Percentiles rank a stretch among this genome's conserved stretches.
Conservation (phyloP, 2,113 vertebrate species). For the Atrichornis clamosus region DNA sequence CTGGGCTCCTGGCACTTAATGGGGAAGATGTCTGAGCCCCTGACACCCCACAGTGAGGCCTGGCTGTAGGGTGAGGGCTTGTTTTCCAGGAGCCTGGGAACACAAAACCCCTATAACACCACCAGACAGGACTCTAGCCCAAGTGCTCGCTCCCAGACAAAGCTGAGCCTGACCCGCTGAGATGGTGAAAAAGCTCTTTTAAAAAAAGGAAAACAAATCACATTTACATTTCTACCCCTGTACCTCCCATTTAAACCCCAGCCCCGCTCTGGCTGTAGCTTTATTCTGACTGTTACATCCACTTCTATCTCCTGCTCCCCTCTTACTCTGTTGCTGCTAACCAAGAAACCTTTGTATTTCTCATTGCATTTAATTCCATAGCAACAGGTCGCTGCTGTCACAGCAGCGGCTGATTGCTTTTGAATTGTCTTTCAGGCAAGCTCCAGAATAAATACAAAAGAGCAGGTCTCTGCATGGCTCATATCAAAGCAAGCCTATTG, state of each 20-base stretch:
- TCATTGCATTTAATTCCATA: conserved; percentile 49
- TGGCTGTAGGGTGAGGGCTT: neutral
- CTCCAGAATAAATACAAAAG: conserved; percentile 56
- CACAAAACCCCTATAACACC: neutral
- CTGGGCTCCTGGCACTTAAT: fast-evolving
- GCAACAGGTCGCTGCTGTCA: conserved; percentile 59
- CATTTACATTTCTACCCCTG: neutral
- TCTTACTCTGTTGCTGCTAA: conserved; percentile 1
- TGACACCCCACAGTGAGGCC: neutral
- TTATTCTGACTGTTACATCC: neutral
- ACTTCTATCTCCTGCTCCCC: neutral
- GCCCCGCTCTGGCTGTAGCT: neutral
- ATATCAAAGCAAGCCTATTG: neutral
- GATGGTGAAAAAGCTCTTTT: neutral
- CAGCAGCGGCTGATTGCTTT: conserved; percentile 45
- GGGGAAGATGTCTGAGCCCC: neutral
- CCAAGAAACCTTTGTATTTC: conserved; percentile 46
- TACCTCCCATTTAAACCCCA: neutral
- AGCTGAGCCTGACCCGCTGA: conserved; percentile 13
- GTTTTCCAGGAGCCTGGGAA: neutral
- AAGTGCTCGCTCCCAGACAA: neutral
- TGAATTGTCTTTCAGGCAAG: conserved; percentile 55
- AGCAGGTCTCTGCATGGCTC: neutral
- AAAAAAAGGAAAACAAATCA: neutral
- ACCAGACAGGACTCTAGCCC: neutral